A percentile compares a stretch with the other conserved stretches of the same genome.
phyloP scores from a whole-genome alignment of 2,113 vertebrate species.

The Raja brachyura region DNA sequence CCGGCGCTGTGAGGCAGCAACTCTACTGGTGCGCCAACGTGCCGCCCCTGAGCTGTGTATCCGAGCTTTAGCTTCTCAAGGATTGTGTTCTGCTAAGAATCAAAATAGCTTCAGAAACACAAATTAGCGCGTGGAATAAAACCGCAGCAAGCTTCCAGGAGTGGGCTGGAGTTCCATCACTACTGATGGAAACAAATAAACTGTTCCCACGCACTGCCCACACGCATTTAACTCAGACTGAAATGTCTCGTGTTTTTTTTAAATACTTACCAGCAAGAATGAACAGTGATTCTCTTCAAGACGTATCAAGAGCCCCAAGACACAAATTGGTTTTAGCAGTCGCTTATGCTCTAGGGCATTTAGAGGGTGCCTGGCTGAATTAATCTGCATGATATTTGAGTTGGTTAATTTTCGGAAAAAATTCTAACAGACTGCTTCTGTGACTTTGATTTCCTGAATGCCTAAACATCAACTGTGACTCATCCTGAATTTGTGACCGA shows the following conservation, averaged over 20 bases:
- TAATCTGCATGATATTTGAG: not conserved
- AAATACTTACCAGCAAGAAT: not conserved
- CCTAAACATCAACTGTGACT: not conserved
- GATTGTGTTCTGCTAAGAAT: not conserved
- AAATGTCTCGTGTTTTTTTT: not conserved
- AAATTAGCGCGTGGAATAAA: not conserved
- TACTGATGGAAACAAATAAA: conserved; percentile 17
- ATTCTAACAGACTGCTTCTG: no score
- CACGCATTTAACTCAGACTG: not conserved
- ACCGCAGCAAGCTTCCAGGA: not conserved
- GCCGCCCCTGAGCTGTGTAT: no score
- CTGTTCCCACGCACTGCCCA: not conserved
- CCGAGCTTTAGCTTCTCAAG: no score
- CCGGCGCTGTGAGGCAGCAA: no score
- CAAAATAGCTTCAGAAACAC: not conserved
- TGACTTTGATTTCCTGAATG: not conserved
- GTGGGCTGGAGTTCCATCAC: not conserved
- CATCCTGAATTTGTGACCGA: not conserved
- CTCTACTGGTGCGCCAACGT: no score
- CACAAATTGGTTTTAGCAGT: not conserved
- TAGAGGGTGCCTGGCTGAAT: not conserved
- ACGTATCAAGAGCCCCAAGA: no score
- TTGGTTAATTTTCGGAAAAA: not conserved
- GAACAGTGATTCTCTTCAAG: no score
- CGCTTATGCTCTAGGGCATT: not conserved